Percentiles rank a stretch among this genome's conserved stretches.
Conservation (phyloP, 2,113 vertebrate genomes). For the Corvus hawaiiensis region DNA sequence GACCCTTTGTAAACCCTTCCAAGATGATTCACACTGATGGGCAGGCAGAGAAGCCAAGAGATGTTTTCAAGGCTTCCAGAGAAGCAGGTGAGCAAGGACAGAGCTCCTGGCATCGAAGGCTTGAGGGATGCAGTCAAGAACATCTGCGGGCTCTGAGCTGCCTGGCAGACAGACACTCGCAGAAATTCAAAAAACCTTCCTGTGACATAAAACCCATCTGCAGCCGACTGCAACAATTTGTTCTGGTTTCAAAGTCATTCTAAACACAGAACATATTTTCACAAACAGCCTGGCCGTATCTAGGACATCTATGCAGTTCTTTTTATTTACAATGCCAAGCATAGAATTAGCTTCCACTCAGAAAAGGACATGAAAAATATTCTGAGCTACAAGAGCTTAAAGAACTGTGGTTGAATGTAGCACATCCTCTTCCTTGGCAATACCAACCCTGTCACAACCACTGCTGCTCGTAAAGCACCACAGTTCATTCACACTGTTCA, state of each 20-base stretch:
- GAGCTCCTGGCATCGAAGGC: background rate
- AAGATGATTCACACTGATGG: background rate
- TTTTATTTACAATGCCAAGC: background rate
- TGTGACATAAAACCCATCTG: background rate
- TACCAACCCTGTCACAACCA: background rate
- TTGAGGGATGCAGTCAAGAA: background rate
- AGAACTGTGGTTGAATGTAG: background rate
- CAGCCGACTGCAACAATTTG: background rate
- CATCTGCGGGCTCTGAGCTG: background rate
- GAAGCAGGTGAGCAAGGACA: background rate
- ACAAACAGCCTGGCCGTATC: background rate
- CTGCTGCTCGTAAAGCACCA: background rate
- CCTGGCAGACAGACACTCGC: background rate
- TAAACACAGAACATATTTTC: background rate
- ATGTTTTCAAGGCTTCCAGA: background rate
- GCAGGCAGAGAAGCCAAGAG: background rate
- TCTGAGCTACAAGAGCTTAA: background rate
- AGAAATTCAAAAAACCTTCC: background rate
- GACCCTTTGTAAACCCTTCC: background rate
- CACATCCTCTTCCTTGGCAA: background rate
- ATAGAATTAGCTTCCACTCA: background rate
- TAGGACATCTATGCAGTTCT: background rate
- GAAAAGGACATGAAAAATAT: background rate
- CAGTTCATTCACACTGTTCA: background rate
- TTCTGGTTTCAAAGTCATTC: background rate